phyloP scores from a whole-genome alignment of 2,113 vertebrate genomes.

The Ailuropoda melanoleuca region DNA sequence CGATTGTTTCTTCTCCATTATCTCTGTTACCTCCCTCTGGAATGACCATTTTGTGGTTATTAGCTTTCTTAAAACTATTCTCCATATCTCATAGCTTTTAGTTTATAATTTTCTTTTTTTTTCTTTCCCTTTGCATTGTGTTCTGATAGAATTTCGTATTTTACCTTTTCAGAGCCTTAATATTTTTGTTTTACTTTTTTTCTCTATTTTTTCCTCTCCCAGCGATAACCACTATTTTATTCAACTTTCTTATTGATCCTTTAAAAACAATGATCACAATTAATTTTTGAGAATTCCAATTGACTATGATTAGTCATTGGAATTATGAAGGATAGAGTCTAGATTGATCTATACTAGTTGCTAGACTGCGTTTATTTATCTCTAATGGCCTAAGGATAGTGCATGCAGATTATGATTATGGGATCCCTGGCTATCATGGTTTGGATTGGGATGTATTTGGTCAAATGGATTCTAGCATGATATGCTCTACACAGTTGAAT shows the following conservation, averaged over 20 bases:
- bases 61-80: not conserved
- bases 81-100: not conserved
- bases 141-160: not conserved
- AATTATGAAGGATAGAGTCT: not conserved
- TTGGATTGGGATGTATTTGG: not conserved
- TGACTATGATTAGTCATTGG: not conserved
- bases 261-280: slow-evolving; percentile 2
- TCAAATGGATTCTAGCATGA: not conserved
- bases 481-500: not conserved
- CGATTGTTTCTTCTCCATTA: not conserved
- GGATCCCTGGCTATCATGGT: not conserved
- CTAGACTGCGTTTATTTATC: not conserved
- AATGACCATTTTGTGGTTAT: not conserved
- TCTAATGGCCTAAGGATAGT: not conserved
- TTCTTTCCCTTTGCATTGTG: not conserved
- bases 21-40: not conserved
- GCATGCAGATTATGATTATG: not conserved
- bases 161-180: not conserved
- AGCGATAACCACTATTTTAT: not conserved
- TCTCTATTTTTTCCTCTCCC: not conserved
- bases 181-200: not conserved
- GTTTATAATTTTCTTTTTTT: not conserved
- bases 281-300: slow-evolving; percentile 32
- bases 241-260: not conserved
- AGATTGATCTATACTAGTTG: not conserved